phyloP scores from a whole-genome alignment of 2,888 invertebrate species.

The Bruchidius siliquastri region DNA sequence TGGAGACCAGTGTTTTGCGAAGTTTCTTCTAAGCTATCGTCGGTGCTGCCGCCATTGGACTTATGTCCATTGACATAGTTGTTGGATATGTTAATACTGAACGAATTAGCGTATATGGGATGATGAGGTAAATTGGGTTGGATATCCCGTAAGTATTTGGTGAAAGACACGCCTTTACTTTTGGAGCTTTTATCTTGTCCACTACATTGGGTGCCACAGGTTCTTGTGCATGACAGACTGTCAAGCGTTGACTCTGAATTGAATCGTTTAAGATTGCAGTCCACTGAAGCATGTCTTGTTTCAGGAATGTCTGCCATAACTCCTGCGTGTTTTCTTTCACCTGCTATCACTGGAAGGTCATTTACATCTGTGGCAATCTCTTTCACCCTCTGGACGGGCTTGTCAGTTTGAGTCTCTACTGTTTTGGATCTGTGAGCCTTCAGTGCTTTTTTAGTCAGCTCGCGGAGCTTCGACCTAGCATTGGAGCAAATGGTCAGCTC shows the following conservation, averaged over 20 bases:
- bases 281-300: conserved; percentile 49
- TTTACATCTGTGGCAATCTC: conserved; percentile 55
- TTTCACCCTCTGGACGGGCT: conserved; percentile 51
- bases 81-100: conserved; percentile 59
- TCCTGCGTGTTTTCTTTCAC: conserved; percentile 41
- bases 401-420: conserved; percentile 56
- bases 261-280: conserved; percentile 43
- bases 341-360: conserved; percentile 50
- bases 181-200: conserved; percentile 25
- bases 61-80: conserved; percentile 49
- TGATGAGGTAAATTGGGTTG: conserved; percentile 30
- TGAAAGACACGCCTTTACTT: conserved; percentile 36
- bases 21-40: conserved; percentile 50
- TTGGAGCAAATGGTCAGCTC: conserved; percentile 57
- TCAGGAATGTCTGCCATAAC: conserved; percentile 45
- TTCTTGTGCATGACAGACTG: conserved; percentile 39
- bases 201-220: conserved; percentile 43
- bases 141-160: conserved; percentile 39
- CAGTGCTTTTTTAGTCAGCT: conserved; percentile 57
- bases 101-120: conserved; percentile 49
- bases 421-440: conserved; percentile 52
- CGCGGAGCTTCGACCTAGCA: conserved; percentile 55
- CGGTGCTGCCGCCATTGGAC: conserved; percentile 46
- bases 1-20: conserved; percentile 39
- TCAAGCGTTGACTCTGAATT: conserved; percentile 36